Evolutionary conservation across 1,140 invertebrate genomes (phyloP), one percentile per base, ranked within the genome.

Genomic region (Lethocerus indicus): DNA sequence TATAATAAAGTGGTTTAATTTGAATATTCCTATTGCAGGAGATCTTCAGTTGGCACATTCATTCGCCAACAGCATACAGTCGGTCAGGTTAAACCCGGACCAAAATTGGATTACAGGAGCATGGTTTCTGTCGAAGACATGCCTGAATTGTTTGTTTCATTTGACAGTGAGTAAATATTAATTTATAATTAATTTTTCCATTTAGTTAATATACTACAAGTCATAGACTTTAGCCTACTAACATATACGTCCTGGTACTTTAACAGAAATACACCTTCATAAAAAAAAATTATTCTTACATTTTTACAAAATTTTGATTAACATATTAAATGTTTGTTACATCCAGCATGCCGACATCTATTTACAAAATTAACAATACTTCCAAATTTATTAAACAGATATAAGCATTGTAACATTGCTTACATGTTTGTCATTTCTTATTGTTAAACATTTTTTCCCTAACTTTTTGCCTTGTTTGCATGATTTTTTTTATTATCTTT

Each of bases 101-200:
- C 83, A 9, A 79, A 83, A 60, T 68, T 90, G 46, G 86, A 89
- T 63, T 90, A 90, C 59, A 76, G 85, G 57, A 89, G 84, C 61
- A 87, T 92, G 77, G 87, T 94, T 44, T 88, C 86, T 23, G 81
- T 91, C 49, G 89, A 93, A 54, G 90, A 94, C 61, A 91, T 87
- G 77, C 87, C 89, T 6, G 87, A 91, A 65, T 73, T 94, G 28
- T 93, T 95, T 70, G 84, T 84, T 49, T 87, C 87, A 44, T 84
- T 94, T 65, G 89, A 93, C 64, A 90, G 90, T 94, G 70, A 83
- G 88, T 83, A 56, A 44, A 20, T 29, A 20, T 54, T n/a, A n/a
- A n/a, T n/a, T n/a, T n/a, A n/a, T n/a, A n/a, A n/a, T n/a, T n/a
- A n/a, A n/a, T n/a, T n/a, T n/a, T n/a, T n/a, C n/a, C n/a, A n/a